Base-by-base conservation (phyloP, 2,797 vertebrate species). In the Glossophaga mutica region DNA sequence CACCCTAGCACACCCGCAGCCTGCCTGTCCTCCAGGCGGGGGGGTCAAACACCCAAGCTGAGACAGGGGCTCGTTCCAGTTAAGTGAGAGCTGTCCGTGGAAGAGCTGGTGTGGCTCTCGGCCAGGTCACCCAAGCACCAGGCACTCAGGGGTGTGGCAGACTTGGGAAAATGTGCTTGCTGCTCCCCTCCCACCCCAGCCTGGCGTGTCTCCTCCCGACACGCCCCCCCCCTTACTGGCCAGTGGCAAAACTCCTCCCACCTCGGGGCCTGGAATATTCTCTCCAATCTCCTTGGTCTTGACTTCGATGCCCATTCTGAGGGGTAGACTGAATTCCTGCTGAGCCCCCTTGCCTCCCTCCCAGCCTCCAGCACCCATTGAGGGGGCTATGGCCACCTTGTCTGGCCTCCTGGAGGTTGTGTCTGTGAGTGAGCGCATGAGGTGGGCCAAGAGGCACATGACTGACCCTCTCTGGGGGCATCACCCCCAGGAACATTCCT, bases 1-100 rank as follows among this genome's bases (percentile, higher is more conserved):
- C 2, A 11, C 21, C 11, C 42, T 2, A 67, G 67, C n/a, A 70
- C 2, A 42, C 26, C 59, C 62, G 2, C 0, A 0, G 5, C 62
- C 34, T 2, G 1, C 70, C 26, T 2, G 12, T 21, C 55, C 68
- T 52, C 7, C 1, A 52, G 79, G 62, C n/a, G 19, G 70, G 0
- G 70, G 0, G 5, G 34, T 16, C 52, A 14, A n/a, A 83, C 12
- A 2, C 11, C 26, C 22, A 50, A 0, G 3, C 1, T 9, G 6
- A 5, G 59, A 22, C 9, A 1, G 26, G 26, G 21, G 11, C 11
- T 34, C 29, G 62, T n/a, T 4, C 0, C 11, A 18, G 29, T 0
- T 14, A 1, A 26, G 24, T 29, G 48, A 82, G 39, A 12, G 32
- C 52, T 0, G 34, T 24, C 37, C 4, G 12, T n/a, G 68, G 42